A percentile compares a stretch with the other conserved stretches of the same genome.
Conservation (phyloP, 2,888 invertebrate species). For the Schizotus pectinicornis region DNA sequence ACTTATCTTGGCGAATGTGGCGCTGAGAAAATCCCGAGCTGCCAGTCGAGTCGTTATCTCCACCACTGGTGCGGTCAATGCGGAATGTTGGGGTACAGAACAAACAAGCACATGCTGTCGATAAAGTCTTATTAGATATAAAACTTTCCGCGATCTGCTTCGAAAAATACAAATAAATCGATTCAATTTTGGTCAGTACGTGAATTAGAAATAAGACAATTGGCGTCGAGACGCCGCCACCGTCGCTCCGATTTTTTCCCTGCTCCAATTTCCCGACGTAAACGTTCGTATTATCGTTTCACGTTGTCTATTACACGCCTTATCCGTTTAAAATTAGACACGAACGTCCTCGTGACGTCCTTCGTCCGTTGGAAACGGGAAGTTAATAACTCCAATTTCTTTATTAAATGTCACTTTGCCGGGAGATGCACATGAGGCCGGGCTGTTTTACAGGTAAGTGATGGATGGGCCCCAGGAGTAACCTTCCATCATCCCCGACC, state of each 20-base stretch:
- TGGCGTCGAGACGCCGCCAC: constrained; percentile 5
- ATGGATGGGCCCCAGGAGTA: constrained; percentile 47
- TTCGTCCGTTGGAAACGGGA: neutral
- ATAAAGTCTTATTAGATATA: constrained; percentile 8
- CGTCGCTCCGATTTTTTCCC: neutral
- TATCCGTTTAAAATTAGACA: too few relatives aligned
- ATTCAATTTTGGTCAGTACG: constrained; percentile 14
- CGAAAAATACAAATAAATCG: constrained; percentile 25
- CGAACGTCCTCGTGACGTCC: too few relatives aligned
- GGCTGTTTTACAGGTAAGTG: constrained; percentile 44
- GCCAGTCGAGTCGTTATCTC: too few relatives aligned
- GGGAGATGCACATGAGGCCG: constrained; percentile 38
- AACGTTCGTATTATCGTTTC: too few relatives aligned
- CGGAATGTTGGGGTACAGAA: constrained; percentile 12
- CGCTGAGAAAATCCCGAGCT: too few relatives aligned
- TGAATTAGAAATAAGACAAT: constrained; percentile 11
- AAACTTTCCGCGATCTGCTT: constrained; percentile 28
- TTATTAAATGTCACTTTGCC: constrained; percentile 38
- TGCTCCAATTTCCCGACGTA: too few relatives aligned
- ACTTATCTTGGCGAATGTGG: too few relatives aligned
- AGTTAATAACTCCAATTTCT: constrained; percentile 40
- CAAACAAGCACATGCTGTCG: constrained; percentile 20
- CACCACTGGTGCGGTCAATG: too few relatives aligned
- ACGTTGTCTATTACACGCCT: too few relatives aligned
- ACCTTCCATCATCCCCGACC: constrained; percentile 46